A percentile compares a stretch with the other conserved stretches of the same genome.
These are phyloP conservation scores for Saccostrea echinata DNA, from an alignment of 1,140 invertebrate species.

Conservation along the genomic window DNA sequence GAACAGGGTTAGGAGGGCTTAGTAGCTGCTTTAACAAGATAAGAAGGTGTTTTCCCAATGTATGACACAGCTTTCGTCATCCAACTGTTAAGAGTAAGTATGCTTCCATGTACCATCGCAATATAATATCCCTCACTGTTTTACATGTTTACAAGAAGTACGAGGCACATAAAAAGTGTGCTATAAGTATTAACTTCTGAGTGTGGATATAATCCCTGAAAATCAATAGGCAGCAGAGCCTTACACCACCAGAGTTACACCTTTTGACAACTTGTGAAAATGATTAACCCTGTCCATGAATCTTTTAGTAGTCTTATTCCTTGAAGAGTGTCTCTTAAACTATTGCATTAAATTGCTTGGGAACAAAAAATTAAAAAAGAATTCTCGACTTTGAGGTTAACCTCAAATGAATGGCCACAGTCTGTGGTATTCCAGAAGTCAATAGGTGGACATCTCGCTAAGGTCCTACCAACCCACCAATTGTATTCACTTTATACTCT, in stretches of 20 bases:
- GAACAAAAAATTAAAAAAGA: too few relatives aligned
- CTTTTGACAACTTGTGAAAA: conserved; percentile 27
- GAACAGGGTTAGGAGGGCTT: conserved; percentile 16
- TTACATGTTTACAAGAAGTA: not conserved
- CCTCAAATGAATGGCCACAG: not conserved
- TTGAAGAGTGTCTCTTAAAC: not conserved
- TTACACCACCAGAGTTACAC: not conserved
- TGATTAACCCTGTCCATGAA: not conserved
- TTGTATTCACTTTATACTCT: not conserved
- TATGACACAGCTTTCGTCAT: conserved; percentile 17
- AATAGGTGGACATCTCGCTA: conserved; percentile 6
- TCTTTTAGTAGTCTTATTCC: not conserved
- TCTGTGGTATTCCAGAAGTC: not conserved
- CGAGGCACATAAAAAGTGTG: conserved; percentile 7
- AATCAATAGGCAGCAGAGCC: conserved; percentile 12
- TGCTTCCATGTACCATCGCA: conserved; percentile 15
- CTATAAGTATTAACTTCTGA: conserved; percentile 11
- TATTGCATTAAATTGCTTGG: not conserved
- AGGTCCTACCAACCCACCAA: not conserved
- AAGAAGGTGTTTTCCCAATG: conserved; percentile 34
- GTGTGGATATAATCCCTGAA: conserved; percentile 30
- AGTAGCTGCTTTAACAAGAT: conserved; percentile 34
- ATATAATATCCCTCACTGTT: not conserved
- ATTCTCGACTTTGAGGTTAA: not conserved
- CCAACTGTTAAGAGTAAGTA: conserved; percentile 1